A percentile compares a stretch with the other conserved stretches of the same genome.
phyloP scores from a whole-genome alignment of 2,888 invertebrate genomes.

The Watsonalla cultraria region DNA sequence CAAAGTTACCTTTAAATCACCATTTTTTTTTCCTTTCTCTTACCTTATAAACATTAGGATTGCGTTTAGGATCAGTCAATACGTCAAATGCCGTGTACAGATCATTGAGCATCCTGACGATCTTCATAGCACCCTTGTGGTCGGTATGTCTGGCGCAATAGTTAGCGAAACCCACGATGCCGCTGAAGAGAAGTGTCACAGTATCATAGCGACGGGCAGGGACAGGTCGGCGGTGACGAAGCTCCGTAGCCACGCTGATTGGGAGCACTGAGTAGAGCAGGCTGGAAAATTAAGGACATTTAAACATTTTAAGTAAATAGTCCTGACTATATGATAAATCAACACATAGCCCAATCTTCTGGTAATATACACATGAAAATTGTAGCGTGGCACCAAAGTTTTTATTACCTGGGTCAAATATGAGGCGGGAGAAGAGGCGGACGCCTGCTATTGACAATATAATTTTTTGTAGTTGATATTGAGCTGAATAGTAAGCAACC shows the following conservation, averaged over 20 bases:
- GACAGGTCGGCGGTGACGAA: constrained; percentile 94
- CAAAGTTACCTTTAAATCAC: not conserved
- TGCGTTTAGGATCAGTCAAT: constrained; percentile 93
- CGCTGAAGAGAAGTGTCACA: constrained; percentile 96
- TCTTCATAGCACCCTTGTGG: constrained; percentile 96
- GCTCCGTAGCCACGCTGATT: constrained; percentile 95
- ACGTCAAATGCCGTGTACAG: constrained; percentile 96
- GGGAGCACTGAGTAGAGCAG: constrained; percentile 96
- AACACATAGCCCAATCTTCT: too few relatives aligned
- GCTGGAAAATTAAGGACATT: constrained; percentile 66
- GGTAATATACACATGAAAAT: too few relatives aligned
- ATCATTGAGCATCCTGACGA: constrained; percentile 95
- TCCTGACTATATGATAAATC: too few relatives aligned
- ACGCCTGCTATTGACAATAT: too few relatives aligned
- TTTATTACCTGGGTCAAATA: too few relatives aligned
- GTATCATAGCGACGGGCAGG: constrained; percentile 92
- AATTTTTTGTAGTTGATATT: too few relatives aligned
- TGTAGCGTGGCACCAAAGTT: too few relatives aligned
- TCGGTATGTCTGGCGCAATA: constrained; percentile 95
- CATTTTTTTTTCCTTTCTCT: not conserved
- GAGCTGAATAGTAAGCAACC: too few relatives aligned
- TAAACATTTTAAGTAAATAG: too few relatives aligned
- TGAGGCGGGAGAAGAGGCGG: too few relatives aligned
- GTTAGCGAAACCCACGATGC: constrained; percentile 91
- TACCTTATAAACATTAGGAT: constrained; percentile 97